Evolutionary conservation across 2,888 invertebrate species (phyloP).

Genomic region (Melinopterus prodromus): DNA sequence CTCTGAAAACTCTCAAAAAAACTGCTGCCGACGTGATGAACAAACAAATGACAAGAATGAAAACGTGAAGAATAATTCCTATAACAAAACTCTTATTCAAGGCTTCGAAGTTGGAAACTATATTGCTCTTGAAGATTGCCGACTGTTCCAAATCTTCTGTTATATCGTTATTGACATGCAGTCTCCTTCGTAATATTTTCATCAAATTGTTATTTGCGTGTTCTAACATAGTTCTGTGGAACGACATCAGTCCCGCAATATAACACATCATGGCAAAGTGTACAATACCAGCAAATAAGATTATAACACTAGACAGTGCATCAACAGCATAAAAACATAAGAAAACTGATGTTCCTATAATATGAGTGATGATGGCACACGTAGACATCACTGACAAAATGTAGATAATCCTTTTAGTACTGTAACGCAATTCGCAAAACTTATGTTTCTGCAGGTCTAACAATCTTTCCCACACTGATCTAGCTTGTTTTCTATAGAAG

Average conservation of each 20-base stretch:
- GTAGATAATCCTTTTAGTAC: not conserved
- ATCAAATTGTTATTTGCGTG: not conserved
- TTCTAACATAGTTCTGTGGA: not conserved
- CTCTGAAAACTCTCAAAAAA: not conserved
- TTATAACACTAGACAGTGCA: not conserved
- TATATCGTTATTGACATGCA: not conserved
- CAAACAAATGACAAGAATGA: not conserved
- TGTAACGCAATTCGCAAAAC: not conserved
- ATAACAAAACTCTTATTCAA: not conserved
- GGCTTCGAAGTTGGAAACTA: not conserved
- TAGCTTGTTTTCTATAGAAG: not conserved
- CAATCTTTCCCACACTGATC: not conserved
- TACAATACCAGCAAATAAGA: not conserved
- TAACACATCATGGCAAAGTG: not conserved
- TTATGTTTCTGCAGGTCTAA: not conserved
- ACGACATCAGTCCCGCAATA: not conserved
- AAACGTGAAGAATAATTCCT: not conserved
- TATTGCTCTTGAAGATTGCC: not conserved
- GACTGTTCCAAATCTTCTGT: not conserved
- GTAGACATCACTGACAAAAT: not conserved
- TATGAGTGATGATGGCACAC: not conserved
- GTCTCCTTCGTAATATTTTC: not conserved
- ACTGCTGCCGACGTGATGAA: not conserved
- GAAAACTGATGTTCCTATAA: not conserved
- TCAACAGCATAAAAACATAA: not conserved